Percentiles rank a stretch among this genome's conserved stretches.
These are phyloP conservation scores for Ammodytes marinus DNA, from an alignment of 2,113 vertebrate genomes.

Conservation along the genomic window DNA sequence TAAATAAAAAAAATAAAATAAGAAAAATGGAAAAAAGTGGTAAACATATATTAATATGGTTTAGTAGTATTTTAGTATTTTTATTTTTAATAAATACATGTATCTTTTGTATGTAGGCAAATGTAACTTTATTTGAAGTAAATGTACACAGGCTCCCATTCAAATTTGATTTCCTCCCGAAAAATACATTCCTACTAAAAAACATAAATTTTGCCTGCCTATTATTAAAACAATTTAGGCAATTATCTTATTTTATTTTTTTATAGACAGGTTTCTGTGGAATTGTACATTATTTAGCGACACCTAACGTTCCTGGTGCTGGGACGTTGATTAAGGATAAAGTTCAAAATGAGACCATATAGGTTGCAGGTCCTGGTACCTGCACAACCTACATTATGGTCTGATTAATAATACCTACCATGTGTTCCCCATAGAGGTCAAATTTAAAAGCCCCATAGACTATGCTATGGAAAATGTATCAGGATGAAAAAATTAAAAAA, in stretches of 20 bases:
- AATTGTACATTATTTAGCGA: slow-evolving; percentile 10
- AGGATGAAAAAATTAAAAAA: background rate
- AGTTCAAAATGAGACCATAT: background rate
- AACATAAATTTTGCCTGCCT: background rate
- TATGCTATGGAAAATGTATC: background rate
- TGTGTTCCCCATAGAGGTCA: background rate
- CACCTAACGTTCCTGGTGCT: background rate
- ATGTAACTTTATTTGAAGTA: no score
- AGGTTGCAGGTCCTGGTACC: background rate
- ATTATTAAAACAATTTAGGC: no score
- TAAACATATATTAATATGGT: background rate
- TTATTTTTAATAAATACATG: no score
- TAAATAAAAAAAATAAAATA: background rate
- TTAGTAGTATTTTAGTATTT: background rate
- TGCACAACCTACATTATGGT: no score
- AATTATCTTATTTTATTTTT: no score
- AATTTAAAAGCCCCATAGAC: background rate
- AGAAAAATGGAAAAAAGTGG: background rate
- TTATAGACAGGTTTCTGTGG: background rate
- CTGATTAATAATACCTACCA: no score
- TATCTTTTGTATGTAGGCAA: no score
- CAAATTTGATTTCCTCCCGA: background rate
- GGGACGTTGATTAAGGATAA: background rate
- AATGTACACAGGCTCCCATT: no score
- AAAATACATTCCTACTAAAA: background rate